These are phyloP conservation scores for Odontophorus gujanensis DNA, from an alignment of 2,113 vertebrate genomes.

Conservation along the genomic window DNA sequence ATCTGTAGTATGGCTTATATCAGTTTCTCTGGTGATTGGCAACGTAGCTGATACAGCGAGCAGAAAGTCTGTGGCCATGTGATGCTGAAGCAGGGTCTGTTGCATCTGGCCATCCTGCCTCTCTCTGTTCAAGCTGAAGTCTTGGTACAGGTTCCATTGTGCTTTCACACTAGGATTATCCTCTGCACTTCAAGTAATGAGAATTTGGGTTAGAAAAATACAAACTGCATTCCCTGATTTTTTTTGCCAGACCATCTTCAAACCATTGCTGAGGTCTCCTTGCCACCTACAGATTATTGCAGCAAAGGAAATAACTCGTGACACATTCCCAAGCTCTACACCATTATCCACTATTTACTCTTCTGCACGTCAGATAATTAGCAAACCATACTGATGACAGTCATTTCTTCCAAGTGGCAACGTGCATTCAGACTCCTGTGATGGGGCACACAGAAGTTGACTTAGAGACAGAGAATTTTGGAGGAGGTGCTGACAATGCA, in stretches of 20 bases:
- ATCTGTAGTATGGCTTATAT: neutral
- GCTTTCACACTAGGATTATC: neutral
- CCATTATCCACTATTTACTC: constrained; percentile 8
- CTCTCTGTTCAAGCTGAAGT: neutral
- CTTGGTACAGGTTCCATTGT: neutral
- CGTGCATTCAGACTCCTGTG: neutral
- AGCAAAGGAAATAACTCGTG: neutral
- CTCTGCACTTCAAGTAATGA: neutral
- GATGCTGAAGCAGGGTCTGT: neutral
- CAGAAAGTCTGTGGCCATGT: neutral
- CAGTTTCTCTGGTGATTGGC: neutral
- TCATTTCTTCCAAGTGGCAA: neutral
- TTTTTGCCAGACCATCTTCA: neutral
- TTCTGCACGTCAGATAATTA: neutral
- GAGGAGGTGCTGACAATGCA: constrained; percentile 50
- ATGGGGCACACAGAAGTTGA: constrained; percentile 21
- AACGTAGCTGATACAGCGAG: neutral
- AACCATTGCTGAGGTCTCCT: constrained; percentile 31
- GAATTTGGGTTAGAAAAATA: neutral
- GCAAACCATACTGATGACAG: neutral
- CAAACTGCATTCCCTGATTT: neutral
- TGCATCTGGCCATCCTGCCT: neutral
- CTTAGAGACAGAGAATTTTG: constrained; percentile 36
- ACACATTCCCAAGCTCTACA: constrained; percentile 6
- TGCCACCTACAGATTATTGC: constrained; percentile 54